Base-by-base conservation (phyloP, 2,888 invertebrate species). In the Drosophila nr. medialis region DNA sequence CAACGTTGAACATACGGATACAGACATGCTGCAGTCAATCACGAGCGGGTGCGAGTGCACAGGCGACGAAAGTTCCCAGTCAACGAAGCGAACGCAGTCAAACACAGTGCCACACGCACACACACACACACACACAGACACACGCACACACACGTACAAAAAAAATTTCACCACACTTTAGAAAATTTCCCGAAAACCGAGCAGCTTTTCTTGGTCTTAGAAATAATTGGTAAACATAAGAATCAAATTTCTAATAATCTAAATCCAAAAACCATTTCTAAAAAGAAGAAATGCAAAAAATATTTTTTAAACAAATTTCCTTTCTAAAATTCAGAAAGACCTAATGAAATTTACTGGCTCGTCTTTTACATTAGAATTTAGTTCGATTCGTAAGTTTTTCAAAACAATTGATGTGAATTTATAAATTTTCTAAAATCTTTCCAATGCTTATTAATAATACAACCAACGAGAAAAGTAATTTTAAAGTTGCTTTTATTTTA, bases 21-120 rank as follows among this genome's bases (percentile, higher is more conserved):
- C 70, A 85, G 77, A 89, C 83, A 86, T 80, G 80, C 72, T 86
- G 89, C 89, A 90, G 89, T 87, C 87, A 87, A 90, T 87, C 90
- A 90, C 72, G 64, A 76, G 78, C 75, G 82, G 73, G 68, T 63
- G 83, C 83, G 66, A 78, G 79, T 76, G 87, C 74, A 77, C 70
- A 77, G 80, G 80, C 74, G 90, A 89, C 83, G 88, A 87, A 88
- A 82, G 88, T 78, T 88, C 83, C 86, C 73, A 85, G 83, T 78
- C 89, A 91, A 82, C 84, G 89, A 87, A 90, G 90, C 87, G 85
- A 75, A 86, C 82, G 81, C 77, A 87, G 81, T 90, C 90, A 91
- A 90, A 91, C 90, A 91, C 72, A 64, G 63, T 68, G 72, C 61
- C 80, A 67, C 42, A 79, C 64, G 58, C 45, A 63, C 80, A 65